Conservation (phyloP, 2,888 invertebrate species). For the Ommatoiulus sabulosus region DNA sequence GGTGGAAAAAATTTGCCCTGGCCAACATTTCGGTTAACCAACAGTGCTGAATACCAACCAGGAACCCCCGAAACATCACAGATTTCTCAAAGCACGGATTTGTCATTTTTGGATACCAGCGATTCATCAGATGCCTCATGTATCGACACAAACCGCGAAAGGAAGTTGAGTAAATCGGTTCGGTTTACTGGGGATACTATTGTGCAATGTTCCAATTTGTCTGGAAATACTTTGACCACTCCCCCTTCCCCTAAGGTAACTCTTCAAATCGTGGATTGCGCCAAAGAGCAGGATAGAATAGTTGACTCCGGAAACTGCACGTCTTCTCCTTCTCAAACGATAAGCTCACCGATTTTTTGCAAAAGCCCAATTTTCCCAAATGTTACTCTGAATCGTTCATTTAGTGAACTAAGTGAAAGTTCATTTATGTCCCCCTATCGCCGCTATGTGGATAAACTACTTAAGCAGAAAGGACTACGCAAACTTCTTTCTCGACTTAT, state of each 20-base stretch:
- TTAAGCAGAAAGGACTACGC: slow-evolving; percentile 87
- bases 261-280: not conserved
- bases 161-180: slow-evolving; percentile 52
- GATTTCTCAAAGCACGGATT: not conserved
- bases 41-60: not conserved
- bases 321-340: not conserved
- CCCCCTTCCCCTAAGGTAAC: not conserved
- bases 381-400: slow-evolving; percentile 17
- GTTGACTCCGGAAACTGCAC: slow-evolving; percentile 16
- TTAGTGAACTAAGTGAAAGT: slow-evolving; percentile 55
- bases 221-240: not conserved
- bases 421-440: slow-evolving; percentile 67
- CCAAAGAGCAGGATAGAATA: not conserved
- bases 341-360: not conserved
- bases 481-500: slow-evolving; percentile 85
- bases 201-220: not conserved
- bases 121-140: not conserved
- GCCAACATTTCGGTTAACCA: slow-evolving; percentile 65
- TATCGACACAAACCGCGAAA: not conserved
- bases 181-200: slow-evolving; percentile 29
- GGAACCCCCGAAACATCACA: not conserved
- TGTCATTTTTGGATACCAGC: not conserved
- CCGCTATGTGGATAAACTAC: slow-evolving; percentile 85
- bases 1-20: slow-evolving; percentile 64
- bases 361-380: not conserved